Base-by-base conservation (phyloP, 1,140 invertebrate genomes). In the Gonatopus flavifemur region DNA sequence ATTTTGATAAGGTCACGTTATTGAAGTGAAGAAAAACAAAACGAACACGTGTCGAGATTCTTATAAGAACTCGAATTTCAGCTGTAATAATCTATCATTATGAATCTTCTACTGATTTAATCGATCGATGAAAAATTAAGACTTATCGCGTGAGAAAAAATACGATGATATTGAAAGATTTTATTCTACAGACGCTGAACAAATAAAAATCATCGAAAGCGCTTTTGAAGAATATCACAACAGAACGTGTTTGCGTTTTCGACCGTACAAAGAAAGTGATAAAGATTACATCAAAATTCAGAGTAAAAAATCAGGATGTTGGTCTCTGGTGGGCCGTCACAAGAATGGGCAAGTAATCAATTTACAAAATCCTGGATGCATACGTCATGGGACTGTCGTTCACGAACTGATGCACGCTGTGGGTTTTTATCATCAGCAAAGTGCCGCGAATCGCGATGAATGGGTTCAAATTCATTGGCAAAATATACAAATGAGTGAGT, bases 371-470 rank as follows among this genome's bases (percentile, higher is more conserved):
- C 79, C 77, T 2, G 76, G 77, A 35, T 86, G 84, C 56, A 71
- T 85, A 1, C 72, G 75, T 12, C 78, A 81, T 19, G 84, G 84
- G 4, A 82, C 83, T 3, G 75, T 85, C 13, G 69, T 85, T 30
- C 86, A 88, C 57, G 85, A 87, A 68, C 67, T 88, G 4, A 75
- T 86, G 59, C 86, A 88, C 57, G 83, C 84, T 0, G 55, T 86
- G 1, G 86, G 86, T n/a, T 86, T 86, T 64, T 82, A 78, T 56
- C 82, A 90, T 59, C 85, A 88, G 57, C 87, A 89, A 61, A 84
- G 83, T 55, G 74, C 84, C 12, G 70, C 77, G 6, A 83, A 89
- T 68, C 71, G 88, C 30, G 87, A 89, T 57, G 66, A 82, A 0
- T 88, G 80, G 60, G 79, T 89, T 7, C 70, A 59, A 2, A 82